Evolutionary conservation across 2,113 vertebrate species (phyloP), one percentile per base, ranked within the genome.

Genomic region (Spizaetus ornatus): DNA sequence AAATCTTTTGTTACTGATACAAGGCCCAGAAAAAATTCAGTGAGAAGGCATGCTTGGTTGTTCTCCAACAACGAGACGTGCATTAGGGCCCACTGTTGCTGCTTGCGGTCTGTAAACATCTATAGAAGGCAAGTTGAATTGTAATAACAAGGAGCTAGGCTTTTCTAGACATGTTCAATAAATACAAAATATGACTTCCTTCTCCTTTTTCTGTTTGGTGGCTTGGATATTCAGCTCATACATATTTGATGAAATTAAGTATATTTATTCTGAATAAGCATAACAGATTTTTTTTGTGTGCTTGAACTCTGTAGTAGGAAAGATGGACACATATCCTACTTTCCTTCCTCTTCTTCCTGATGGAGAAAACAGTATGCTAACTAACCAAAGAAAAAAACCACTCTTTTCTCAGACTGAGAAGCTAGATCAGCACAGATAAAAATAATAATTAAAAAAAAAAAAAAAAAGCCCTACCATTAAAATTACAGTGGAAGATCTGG

Each of bases 51-150:
- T 27, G 61, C 13, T 59, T 67, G 56, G 27, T 74, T 88, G 58
- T 62, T 34, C 82, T 86, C 23, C 80, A 67, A 7, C 29, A 47
- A 20, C 0, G 3, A 27, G 50, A 36, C 1, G 0, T 13, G 34
- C 16, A 1, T 52, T 56, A 2, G 1, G 12, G 65, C 62, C 50
- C 13, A 13, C 25, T 89, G 27, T 53, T 89, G 67, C 38, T 83
- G 43, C 59, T 66, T 61, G 67, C 4, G 1, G 5, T 89, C 77
- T 82, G 43, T 63, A 27, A 79, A 45, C 66, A 52, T 69, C 71
- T 88, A 5, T 2, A 47, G 76, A 56, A 79, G 47, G 45, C 47
- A 72, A 62, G 55, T 17, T 65, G 77, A 31, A 21, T 32, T 70
- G 45, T 34, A 38, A 5, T 22, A 38, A 38, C 31, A 20, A 80